Percentiles rank a stretch among this genome's conserved stretches.
Evolutionary conservation across 2,797 vertebrate genomes (phyloP).

Genomic region (Mycteria americana): DNA sequence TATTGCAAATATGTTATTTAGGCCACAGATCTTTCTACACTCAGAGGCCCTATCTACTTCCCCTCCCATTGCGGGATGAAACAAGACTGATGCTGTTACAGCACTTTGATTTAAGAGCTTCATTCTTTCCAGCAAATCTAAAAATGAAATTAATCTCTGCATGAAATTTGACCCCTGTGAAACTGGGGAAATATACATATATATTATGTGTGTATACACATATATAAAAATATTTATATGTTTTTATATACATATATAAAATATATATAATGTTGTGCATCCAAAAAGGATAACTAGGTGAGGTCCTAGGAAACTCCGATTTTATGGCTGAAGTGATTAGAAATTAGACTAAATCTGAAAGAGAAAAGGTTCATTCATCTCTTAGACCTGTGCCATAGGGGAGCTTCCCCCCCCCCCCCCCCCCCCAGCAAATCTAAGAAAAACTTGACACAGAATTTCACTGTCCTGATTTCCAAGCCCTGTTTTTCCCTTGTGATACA

Average conservation of each 20-base stretch:
- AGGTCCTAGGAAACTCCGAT: background rate
- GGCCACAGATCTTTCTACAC: background rate
- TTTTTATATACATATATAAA: no score
- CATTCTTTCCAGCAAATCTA: conserved; percentile 26
- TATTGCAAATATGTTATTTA: conserved; percentile 12
- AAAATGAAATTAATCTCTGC: background rate
- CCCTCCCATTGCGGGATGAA: background rate
- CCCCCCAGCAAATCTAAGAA: conserved; percentile 26
- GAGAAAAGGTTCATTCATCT: conserved; percentile 37
- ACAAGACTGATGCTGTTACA: conserved; percentile 7
- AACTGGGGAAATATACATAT: background rate
- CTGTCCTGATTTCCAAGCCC: conserved; percentile 1
- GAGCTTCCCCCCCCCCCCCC: background rate
- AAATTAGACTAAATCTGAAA: conserved; percentile 22
- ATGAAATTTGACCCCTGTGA: background rate
- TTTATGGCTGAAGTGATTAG: conserved; percentile 15
- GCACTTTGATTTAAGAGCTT: background rate
- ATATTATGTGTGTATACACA: background rate
- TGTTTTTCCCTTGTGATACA: background rate
- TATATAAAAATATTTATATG: no score
- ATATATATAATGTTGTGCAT: background rate
- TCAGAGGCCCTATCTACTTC: background rate
- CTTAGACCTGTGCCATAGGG: background rate
- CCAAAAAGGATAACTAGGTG: background rate
- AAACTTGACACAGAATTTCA: conserved; percentile 38